Evolutionary conservation across 2,888 invertebrate species (phyloP), one percentile per base, ranked within the genome.

Genomic region (Tetrapedia diversipes): DNA sequence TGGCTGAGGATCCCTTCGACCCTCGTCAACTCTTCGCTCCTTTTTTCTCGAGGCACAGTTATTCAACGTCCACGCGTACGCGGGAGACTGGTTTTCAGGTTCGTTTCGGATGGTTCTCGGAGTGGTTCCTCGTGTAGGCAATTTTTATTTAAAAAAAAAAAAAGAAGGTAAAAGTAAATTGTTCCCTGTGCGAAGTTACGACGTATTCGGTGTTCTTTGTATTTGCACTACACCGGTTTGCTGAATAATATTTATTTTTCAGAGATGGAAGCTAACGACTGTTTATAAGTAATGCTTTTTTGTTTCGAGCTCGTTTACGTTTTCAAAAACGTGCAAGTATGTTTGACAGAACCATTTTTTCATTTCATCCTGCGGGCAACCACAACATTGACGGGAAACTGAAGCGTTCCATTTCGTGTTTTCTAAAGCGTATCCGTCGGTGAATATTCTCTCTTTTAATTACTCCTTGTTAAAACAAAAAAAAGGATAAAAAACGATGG

Each of bases 21-120:
- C 65, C 69, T 65, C 41, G 27, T 70, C 70, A 49, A 56, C 49
- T 19, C 8, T 14, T 7, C 11, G 14, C 7, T 29, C 27, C n/a
- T 34, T 41, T 24, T 11, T 16, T 32, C 39, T 19, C 16, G 14
- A 10, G 39, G 11, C 3, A 16, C 14, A 29, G 14, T 47, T 65
- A 29, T 37, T 64, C 39, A 22, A 64, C n/a, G 65, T 49, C n/a
- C 11, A 14, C 29, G 24, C 29, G 16, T 32, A 29, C 27, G 19
- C 8, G 39, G 0, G 14, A 37, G 41, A 57, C 10, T 32, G 32
- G n/a, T n/a, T n/a, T n/a, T 32, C 32, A 8, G 32, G 7, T 32
- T 32, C 2, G 7, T 3, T 4, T 32, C 32, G 0, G 32, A 32
- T 8, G 39, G 39, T n/a, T n/a, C n/a, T n/a, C n/a, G n/a, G 47